Base-by-base conservation (phyloP, 2,113 vertebrate genomes). In the Coturnix japonica region DNA sequence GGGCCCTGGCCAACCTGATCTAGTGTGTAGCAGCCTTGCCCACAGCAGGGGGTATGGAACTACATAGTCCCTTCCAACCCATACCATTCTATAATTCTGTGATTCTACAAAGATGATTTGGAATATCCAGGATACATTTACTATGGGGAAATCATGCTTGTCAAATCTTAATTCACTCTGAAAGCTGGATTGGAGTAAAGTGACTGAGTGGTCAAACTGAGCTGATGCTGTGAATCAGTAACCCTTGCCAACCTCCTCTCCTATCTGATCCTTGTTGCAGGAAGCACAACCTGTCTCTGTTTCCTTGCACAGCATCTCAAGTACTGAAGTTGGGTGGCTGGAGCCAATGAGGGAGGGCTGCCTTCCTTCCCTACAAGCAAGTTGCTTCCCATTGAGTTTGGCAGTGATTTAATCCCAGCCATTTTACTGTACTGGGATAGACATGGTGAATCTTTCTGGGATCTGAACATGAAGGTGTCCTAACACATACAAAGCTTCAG, bases 201-300 rank as follows among this genome's bases (percentile, higher is more conserved):
- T 19, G 67, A n/a, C 18, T 5, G 18, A 49, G 28, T n/a, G 73
- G 37, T 17, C 53, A 9, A 71, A 30, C 47, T 18, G 6, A 1
- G 31, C 20, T 28, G 44, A 30, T 51, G 31, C 30, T 75, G 56
- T 53, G 57, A 31, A 16, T 41, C n/a, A 37, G n/a, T 75, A 41
- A 35, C 20, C 7, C 26, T 3, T 3, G 23, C 12, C 30, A 46
- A 23, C 26, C 10, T 60, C 44, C 75, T n/a, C 2, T 25, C 21
- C 57, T 43, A 6, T 33, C 5, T 2, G 1, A 3, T 14, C 43
- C 19, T 6, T 41, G 25, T 33, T 39, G 22, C 0, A 0, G 56
- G 59, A 54, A 31, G 59, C 49, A 13, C 0, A 0, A 11, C 37
- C 44, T 4, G 21, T 25, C 57, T 33, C 37, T n/a, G 23, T 25